phyloP scores from a whole-genome alignment of 2,888 invertebrate species.

The Leucophora obtusa region DNA sequence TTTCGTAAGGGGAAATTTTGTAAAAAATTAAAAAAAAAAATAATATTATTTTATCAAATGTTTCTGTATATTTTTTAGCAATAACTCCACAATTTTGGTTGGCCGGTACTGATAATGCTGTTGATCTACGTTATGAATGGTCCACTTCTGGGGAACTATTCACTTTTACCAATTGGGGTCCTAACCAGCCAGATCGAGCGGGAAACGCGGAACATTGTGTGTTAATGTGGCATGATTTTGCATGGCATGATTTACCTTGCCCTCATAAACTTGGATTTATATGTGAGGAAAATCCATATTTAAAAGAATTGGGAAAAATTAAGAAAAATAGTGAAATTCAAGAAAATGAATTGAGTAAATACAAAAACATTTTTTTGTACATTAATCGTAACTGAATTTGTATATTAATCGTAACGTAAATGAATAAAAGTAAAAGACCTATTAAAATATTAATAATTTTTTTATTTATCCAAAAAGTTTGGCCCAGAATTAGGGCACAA shows the following conservation, averaged over 20 bases:
- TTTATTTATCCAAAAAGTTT: too few relatives aligned
- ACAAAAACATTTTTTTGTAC: too few relatives aligned
- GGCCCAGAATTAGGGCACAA: too few relatives aligned
- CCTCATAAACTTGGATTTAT: conserved; percentile 18
- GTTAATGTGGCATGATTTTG: neutral
- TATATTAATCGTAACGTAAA: too few relatives aligned
- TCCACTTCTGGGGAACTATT: conserved; percentile 9
- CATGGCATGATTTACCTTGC: conserved; percentile 33
- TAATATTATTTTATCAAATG: too few relatives aligned
- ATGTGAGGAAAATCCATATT: conserved; percentile 27
- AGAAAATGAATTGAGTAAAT: too few relatives aligned
- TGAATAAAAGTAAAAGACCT: too few relatives aligned
- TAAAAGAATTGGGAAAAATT: neutral
- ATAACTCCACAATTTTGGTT: conserved; percentile 11
- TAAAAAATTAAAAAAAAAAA: too few relatives aligned
- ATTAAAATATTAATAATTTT: too few relatives aligned
- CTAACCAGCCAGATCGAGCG: conserved; percentile 4
- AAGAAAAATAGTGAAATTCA: too few relatives aligned
- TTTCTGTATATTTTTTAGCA: neutral
- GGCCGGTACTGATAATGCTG: conserved; percentile 24
- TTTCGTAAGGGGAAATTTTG: conserved; percentile 12
- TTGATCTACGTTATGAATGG: conserved; percentile 32
- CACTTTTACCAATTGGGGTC: conserved; percentile 26
- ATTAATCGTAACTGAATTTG: too few relatives aligned
- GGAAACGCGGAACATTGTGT: conserved; percentile 29